A percentile compares a stretch with the other conserved stretches of the same genome.
Evolutionary conservation across 2,113 vertebrate species (phyloP).

Genomic region (Leptosomus discolor): DNA sequence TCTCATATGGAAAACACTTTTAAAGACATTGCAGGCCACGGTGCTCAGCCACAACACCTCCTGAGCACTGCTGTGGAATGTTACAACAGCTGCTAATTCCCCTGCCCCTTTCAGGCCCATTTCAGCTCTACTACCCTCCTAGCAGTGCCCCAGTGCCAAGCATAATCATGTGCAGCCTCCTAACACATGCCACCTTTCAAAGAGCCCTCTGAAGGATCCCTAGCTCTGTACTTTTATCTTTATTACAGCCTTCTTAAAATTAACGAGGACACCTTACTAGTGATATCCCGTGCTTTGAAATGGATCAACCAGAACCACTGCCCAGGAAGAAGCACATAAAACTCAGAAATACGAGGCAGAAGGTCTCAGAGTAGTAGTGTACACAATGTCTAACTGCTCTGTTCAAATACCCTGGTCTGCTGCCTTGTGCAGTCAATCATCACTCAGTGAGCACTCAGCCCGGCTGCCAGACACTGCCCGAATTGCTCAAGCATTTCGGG

Average conservation of each 20-base stretch:
- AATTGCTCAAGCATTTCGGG: neutral
- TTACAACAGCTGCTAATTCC: neutral
- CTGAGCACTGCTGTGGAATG: neutral
- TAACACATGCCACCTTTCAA: neutral
- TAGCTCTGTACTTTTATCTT: neutral
- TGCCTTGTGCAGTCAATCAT: neutral
- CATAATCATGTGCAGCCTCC: fast-evolving
- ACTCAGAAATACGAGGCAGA: neutral
- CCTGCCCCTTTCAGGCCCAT: neutral
- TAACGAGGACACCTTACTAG: fast-evolving
- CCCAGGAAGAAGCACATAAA: neutral
- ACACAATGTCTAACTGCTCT: fast-evolving
- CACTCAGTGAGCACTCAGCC: neutral
- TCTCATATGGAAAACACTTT: neutral
- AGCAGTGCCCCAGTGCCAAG: neutral
- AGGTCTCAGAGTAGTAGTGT: neutral
- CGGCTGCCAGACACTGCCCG: neutral
- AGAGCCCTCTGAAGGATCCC: neutral
- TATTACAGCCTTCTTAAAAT: neutral
- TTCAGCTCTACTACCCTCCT: neutral
- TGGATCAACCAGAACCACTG: neutral
- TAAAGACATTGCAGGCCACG: neutral
- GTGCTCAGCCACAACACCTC: neutral
- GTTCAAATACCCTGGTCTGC: fast-evolving
- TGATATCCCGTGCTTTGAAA: neutral